phyloP scores from a whole-genome alignment of 1,140 invertebrate species.

The Glossosoma conforme region DNA sequence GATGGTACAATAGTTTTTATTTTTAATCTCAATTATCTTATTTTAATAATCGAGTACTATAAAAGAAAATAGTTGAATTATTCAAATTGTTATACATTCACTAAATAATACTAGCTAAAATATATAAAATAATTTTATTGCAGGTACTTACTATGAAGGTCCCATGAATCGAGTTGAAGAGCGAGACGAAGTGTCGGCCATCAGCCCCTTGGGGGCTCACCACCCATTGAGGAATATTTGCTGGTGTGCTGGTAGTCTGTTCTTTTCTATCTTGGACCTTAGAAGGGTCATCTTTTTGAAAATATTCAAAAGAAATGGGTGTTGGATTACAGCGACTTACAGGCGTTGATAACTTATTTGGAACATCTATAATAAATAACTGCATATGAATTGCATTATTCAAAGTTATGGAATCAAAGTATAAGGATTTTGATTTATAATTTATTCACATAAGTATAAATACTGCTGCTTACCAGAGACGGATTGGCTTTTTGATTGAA shows the following conservation, averaged over 20 bases:
- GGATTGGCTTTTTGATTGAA: slow-evolving; percentile 23
- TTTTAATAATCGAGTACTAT: no score
- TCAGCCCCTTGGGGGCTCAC: slow-evolving; percentile 22
- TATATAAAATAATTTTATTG: no score
- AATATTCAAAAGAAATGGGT: slow-evolving; percentile 15
- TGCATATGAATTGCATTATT: background rate
- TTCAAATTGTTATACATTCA: no score
- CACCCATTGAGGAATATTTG: slow-evolving; percentile 13
- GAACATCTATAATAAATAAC: slow-evolving; percentile 13
- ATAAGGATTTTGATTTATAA: no score
- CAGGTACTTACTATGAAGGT: slow-evolving; percentile 18
- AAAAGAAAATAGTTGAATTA: no score
- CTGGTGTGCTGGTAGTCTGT: background rate
- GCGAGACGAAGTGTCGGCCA: slow-evolving; percentile 24
- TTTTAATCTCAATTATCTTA: no score
- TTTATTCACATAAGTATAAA: no score
- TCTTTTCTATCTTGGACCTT: slow-evolving; percentile 13
- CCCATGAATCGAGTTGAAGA: slow-evolving; percentile 17
- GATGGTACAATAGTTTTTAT: no score
- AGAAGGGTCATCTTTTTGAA: slow-evolving; percentile 8
- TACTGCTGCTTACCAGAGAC: slow-evolving; percentile 15
- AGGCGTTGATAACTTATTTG: slow-evolving; percentile 18
- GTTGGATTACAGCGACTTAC: slow-evolving; percentile 23
- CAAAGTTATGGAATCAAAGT: background rate
- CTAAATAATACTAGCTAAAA: no score